Base-by-base conservation (phyloP, 2,113 vertebrate genomes). In the Cryptomyrus ogoouensis region DNA sequence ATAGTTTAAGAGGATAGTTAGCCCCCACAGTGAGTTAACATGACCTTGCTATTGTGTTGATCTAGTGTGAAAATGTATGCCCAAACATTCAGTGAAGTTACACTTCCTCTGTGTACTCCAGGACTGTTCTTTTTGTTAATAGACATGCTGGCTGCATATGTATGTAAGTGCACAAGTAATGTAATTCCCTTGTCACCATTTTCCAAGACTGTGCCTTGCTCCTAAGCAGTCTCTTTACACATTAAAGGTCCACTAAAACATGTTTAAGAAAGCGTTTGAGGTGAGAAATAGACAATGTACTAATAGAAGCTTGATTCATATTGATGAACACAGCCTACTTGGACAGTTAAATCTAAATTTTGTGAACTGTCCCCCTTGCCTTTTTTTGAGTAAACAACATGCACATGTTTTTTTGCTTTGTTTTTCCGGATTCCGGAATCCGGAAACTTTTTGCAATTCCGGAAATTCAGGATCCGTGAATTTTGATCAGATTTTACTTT, bases 401-500 rank as follows among this genome's bases (percentile, higher is more conserved):
- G 53, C 19, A 58, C 53, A 58, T 56, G 5, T 2, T 21, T 58
- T 56, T 58, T 24, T 24, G 13, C 0, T 52, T 52, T 52, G 50
- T 52, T 52, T 52, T 15, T 21, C 39, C 39, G 2, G 39, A 42
- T 42, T 42, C 42, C 3, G 42, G 42, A 42, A 42, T 42, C 42
- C 42, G 42, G 42, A 42, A 42, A 42, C 42, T 42, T 42, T 42
- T 42, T 42, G 42, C 42, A 42, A 42, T 42, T 42, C 42, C 42
- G 42, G 42, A 42, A 42, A 44, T 56, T 56, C 53, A 58, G 53
- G 53, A 42, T 42, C 21, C 2, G 53, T 58, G 21, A 58, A 39
- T 83, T 83, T 83, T 83, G 21, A 39, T 39, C 74, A 83, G 27
- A 39, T 39, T 83, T 83, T 17, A 83, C 74, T 80, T 89, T 89